A percentile compares a stretch with the other conserved stretches of the same genome.
phyloP scores from a whole-genome alignment of 1,140 invertebrate species.

The Plodia interpunctella region DNA sequence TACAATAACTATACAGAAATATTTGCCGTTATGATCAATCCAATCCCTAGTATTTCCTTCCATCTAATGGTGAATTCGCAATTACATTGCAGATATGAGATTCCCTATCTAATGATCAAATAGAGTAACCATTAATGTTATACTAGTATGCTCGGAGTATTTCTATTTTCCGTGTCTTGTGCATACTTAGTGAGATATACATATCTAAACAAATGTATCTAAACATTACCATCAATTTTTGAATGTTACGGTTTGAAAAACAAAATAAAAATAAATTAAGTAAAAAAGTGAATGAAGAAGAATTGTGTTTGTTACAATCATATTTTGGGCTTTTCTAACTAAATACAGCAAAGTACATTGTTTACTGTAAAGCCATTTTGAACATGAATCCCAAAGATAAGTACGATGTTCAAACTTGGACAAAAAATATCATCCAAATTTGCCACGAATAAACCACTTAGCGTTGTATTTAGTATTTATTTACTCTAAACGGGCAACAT shows the following conservation, averaged over 20 bases:
- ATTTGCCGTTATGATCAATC: constrained; percentile 29
- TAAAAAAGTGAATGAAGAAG: too few relatives aligned
- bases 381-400: too few relatives aligned
- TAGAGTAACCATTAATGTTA: background rate
- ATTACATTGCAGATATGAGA: constrained; percentile 26
- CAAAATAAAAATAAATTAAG: too few relatives aligned
- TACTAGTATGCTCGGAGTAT: background rate
- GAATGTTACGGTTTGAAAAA: too few relatives aligned
- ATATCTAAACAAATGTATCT: too few relatives aligned
- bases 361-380: too few relatives aligned
- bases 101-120: constrained; percentile 26
- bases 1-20: constrained; percentile 35
- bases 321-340: too few relatives aligned
- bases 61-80: constrained; percentile 37
- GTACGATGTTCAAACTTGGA: too few relatives aligned
- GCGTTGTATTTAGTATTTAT: constrained; percentile 47
- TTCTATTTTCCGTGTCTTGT: background rate
- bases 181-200: background rate
- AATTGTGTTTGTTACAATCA: too few relatives aligned
- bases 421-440: background rate
- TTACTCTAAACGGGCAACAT: constrained; percentile 46
- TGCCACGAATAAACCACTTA: constrained; percentile 18
- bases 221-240: too few relatives aligned
- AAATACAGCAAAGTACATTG: too few relatives aligned
- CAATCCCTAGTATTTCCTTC: constrained; percentile 37